phyloP scores from a whole-genome alignment of 2,888 invertebrate genomes.

The Meiosimyza platycephala region DNA sequence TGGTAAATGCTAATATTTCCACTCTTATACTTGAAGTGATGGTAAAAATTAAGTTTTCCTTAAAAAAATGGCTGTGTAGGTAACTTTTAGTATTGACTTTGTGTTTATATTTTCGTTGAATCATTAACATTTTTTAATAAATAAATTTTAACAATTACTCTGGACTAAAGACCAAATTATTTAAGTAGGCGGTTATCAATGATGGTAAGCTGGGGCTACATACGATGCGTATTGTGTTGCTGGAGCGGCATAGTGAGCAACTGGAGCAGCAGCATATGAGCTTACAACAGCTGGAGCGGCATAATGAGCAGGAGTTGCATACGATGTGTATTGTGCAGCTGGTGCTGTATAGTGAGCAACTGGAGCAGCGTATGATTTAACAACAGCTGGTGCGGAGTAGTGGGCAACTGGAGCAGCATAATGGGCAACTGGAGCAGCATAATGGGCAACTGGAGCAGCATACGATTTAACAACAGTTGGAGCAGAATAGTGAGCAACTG shows the following conservation, averaged over 20 bases:
- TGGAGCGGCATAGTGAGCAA: slow-evolving; percentile 39
- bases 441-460: slow-evolving; percentile 43
- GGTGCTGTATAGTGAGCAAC: slow-evolving; percentile 50
- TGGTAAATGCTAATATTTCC: too few species aligned
- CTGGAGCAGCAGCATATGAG: slow-evolving; percentile 35
- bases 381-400: slow-evolving; percentile 28
- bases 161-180: not conserved
- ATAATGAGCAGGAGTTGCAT: slow-evolving; percentile 35
- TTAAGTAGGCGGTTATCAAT: slow-evolving; percentile 44
- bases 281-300: slow-evolving; percentile 40
- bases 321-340: slow-evolving; percentile 41
- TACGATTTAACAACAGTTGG: slow-evolving; percentile 36
- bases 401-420: slow-evolving; percentile 37
- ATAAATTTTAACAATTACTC: slow-evolving; percentile 5
- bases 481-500: slow-evolving; percentile 24
- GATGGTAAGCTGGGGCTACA: slow-evolving; percentile 52
- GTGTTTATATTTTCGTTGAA: too few species aligned
- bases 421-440: slow-evolving; percentile 39
- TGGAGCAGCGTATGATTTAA: slow-evolving; percentile 38
- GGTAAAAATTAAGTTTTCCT: too few species aligned
- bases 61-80: too few species aligned
- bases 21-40: too few species aligned
- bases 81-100: too few species aligned
- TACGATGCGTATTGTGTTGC: slow-evolving; percentile 29
- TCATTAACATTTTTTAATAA: not conserved